Evolutionary conservation across 2,797 vertebrate species (phyloP), one percentile per base, ranked within the genome.

Genomic region (Myioborus melanocephalus): DNA sequence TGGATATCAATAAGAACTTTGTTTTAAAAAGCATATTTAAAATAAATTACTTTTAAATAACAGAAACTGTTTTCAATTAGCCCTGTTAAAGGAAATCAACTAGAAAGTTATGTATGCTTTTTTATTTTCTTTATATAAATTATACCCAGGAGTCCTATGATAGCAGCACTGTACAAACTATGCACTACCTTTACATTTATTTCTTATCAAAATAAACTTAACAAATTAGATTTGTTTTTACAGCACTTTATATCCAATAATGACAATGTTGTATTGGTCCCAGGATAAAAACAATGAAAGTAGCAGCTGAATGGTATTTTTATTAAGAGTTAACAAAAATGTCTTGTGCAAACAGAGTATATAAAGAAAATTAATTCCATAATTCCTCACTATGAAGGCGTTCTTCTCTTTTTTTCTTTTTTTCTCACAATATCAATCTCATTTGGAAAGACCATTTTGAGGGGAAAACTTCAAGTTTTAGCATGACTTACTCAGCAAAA

Each of bases 61-160:
- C 93, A 97, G 96, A 97, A 97, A 98, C 96, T 97, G 97, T 97
- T 97, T 97, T 96, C 96, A 97, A 97, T 97, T 97, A 97, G 95
- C 88, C 82, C 91, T 92, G 96, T 96, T 96, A 94, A 89, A 95
- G 89, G 87, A 95, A 96, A 97, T 96, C 94, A 91, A 92, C 90
- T 97, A 96, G 96, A 97, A 97, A 95, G 92, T 94, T 97, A 94
- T 95, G 82, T 94, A 96, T 97, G 87, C 91, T 97, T 91, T 97
- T 94, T 96, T 96, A 96, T 95, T 97, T 97, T 95, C 96, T 96
- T 96, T 96, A 90, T 95, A 95, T 97, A 97, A 97, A 97, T 97
- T 95, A 97, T 94, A 90, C 96, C 96, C 95, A 94, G 93, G 96
- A 97, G 97, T 95, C 90, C 87, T 92, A 95, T 96, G 94, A 97